Percentiles rank a stretch among this genome's conserved stretches.
Evolutionary conservation across 2,888 invertebrate genomes (phyloP).

Genomic region (Eilema griseolum): DNA sequence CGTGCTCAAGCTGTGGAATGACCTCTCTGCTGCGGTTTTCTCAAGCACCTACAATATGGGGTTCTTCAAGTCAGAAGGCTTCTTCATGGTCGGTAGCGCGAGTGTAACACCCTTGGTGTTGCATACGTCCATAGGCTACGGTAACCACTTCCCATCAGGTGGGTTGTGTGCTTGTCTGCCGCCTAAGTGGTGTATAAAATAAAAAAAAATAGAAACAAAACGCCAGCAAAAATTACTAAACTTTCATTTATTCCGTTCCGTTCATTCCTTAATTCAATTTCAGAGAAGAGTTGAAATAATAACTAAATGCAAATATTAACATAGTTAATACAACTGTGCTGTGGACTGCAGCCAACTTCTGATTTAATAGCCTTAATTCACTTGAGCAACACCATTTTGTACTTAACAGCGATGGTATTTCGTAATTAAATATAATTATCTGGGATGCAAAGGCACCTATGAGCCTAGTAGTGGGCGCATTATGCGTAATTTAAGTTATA

Average conservation of each 20-base stretch:
- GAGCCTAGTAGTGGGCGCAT: neutral
- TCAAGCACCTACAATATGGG: too few relatives aligned
- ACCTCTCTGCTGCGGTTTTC: too few relatives aligned
- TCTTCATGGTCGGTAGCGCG: too few relatives aligned
- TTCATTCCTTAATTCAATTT: conserved; percentile 13
- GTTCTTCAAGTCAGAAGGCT: too few relatives aligned
- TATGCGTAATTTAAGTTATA: neutral
- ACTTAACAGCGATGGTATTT: conserved; percentile 32
- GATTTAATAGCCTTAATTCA: conserved; percentile 44
- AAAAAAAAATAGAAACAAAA: neutral
- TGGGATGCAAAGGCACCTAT: neutral
- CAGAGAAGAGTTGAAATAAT: conserved; percentile 33
- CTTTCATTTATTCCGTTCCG: too few relatives aligned
- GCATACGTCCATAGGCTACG: too few relatives aligned
- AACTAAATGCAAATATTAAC: conserved; percentile 41
- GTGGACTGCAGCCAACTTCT: conserved; percentile 40
- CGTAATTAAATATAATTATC: conserved; percentile 6
- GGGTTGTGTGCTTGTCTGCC: too few relatives aligned
- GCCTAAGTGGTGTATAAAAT: too few relatives aligned
- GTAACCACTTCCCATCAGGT: too few relatives aligned
- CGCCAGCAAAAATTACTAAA: conserved; percentile 16
- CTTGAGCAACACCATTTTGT: conserved; percentile 33
- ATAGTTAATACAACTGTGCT: conserved; percentile 23
- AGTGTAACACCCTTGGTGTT: too few relatives aligned
- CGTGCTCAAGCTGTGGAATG: too few relatives aligned